Conservation (phyloP, 2,113 vertebrate genomes). For the Catharus bicknelli region DNA sequence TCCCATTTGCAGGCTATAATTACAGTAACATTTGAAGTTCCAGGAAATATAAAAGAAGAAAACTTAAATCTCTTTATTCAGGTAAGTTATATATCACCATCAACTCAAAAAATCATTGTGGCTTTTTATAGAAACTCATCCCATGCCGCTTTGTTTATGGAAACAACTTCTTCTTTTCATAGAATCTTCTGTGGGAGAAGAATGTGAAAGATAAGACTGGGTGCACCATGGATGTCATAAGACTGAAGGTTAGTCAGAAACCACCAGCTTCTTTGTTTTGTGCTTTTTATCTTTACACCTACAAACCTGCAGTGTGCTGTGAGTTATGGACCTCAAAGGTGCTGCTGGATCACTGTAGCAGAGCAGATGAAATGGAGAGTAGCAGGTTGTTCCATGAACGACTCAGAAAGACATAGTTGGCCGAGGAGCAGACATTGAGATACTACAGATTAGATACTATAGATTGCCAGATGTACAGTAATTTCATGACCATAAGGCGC, state of each 20-base stretch:
- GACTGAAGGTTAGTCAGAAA: conserved; percentile 83
- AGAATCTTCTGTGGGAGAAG: conserved; percentile 97
- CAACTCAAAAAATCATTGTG: not conserved
- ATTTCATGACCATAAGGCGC: no score
- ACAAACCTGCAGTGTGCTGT: not conserved
- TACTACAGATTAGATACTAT: not conserved
- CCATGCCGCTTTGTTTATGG: not conserved
- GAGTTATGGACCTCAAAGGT: not conserved
- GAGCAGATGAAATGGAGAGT: not conserved
- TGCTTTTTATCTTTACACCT: not conserved
- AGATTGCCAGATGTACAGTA: not conserved
- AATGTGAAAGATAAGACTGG: conserved; percentile 82
- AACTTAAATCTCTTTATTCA: conserved; percentile 89
- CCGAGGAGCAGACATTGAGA: not conserved
- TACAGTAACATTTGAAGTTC: conserved; percentile 91
- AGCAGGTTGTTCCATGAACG: accelerated
- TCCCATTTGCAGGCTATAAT: conserved; percentile 83
- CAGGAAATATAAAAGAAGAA: conserved; percentile 86
- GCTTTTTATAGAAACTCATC: not conserved
- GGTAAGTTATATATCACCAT: conserved; percentile 66
- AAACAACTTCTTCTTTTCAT: conserved; percentile 40
- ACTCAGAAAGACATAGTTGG: not conserved
- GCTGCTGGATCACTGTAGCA: not conserved
- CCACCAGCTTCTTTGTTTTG: not conserved
- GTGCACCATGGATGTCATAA: conserved; percentile 86